A percentile compares a stretch with the other conserved stretches of the same genome.
Evolutionary conservation across 2,888 invertebrate genomes (phyloP).

Genomic region (Diplolepis rosae): DNA sequence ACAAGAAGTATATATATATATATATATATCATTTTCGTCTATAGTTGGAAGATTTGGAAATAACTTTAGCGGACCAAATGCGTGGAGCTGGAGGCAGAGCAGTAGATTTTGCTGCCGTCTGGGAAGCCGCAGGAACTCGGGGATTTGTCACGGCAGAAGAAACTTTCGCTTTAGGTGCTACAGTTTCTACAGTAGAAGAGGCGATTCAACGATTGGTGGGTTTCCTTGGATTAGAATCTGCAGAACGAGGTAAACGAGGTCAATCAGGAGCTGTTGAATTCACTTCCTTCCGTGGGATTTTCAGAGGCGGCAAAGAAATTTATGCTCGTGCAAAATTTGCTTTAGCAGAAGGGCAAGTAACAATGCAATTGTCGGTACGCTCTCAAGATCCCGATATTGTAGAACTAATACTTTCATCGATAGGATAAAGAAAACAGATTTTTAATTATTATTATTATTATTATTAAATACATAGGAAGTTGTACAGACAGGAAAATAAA

Average conservation of each 20-base stretch:
- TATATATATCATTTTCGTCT: neutral
- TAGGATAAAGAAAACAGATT: slow-evolving; percentile 75
- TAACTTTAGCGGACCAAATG: slow-evolving; percentile 90
- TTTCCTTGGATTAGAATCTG: slow-evolving; percentile 89
- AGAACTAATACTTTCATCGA: slow-evolving; percentile 89
- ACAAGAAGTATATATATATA: too few species aligned
- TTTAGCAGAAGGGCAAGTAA: slow-evolving; percentile 87
- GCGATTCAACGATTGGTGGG: slow-evolving; percentile 89
- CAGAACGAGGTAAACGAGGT: slow-evolving; percentile 89
- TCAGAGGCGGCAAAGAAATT: slow-evolving; percentile 92
- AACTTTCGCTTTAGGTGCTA: slow-evolving; percentile 88
- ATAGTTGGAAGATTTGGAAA: slow-evolving; percentile 92
- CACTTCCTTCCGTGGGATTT: slow-evolving; percentile 88
- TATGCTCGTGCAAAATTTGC: slow-evolving; percentile 90
- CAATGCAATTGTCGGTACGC: slow-evolving; percentile 94
- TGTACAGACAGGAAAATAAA: slow-evolving; percentile 19
- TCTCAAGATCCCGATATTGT: slow-evolving; percentile 90
- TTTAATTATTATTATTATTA: neutral
- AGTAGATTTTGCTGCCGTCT: slow-evolving; percentile 77
- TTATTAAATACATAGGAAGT: neutral
- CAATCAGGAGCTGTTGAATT: slow-evolving; percentile 89
- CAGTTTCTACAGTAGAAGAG: slow-evolving; percentile 85
- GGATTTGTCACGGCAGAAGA: slow-evolving; percentile 86
- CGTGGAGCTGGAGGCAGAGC: slow-evolving; percentile 77
- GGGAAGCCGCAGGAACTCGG: slow-evolving; percentile 79